Conservation (phyloP, 2,113 vertebrate genomes). For the Anser brachyrhynchus region DNA sequence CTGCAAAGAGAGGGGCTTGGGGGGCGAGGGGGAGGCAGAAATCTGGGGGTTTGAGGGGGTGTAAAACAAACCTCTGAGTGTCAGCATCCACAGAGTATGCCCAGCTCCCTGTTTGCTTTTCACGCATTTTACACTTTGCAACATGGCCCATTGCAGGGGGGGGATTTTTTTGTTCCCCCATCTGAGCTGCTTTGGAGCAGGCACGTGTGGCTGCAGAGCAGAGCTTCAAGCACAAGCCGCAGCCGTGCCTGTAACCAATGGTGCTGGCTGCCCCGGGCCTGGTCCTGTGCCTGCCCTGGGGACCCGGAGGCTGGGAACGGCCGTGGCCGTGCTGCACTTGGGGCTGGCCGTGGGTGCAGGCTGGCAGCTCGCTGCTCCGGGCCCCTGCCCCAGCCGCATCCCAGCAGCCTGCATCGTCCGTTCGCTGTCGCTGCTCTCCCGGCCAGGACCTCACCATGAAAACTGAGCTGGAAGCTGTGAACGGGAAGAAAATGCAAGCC, state of each 20-base stretch:
- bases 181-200: fast-evolving
- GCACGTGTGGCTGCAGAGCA: fast-evolving
- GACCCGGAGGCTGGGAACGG: too few species aligned
- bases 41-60: background rate
- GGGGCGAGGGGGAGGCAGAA: too few species aligned
- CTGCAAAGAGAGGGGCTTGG: background rate
- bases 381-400: fast-evolving
- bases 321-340: too few species aligned
- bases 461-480: constrained; percentile 91
- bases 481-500: constrained; percentile 85
- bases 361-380: too few species aligned
- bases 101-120: background rate
- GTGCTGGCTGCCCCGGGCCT: too few species aligned
- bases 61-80: background rate
- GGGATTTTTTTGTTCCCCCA: background rate
- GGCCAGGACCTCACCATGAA: constrained; percentile 83
- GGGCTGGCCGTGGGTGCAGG: too few species aligned
- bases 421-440: background rate
- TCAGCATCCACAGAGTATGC: fast-evolving
- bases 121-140: fast-evolving
- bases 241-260: too few species aligned
- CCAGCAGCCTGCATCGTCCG: fast-evolving
- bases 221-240: fast-evolving
- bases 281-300: too few species aligned
- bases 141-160: fast-evolving